These are phyloP conservation scores for Fregata magnificens DNA, from an alignment of 2,113 vertebrate species.

Conservation along the genomic window DNA sequence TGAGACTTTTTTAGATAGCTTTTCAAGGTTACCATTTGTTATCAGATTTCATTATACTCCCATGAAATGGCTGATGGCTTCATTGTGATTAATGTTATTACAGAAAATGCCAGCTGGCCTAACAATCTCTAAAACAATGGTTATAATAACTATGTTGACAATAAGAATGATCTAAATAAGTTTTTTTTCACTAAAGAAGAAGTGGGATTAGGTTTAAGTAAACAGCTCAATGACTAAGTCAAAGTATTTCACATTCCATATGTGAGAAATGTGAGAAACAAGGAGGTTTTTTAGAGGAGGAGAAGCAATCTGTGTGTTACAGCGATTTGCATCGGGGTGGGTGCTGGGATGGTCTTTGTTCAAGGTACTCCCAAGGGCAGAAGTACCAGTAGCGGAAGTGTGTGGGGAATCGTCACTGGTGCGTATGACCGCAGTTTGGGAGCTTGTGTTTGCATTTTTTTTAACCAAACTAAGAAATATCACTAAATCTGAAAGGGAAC, in stretches of 20 bases:
- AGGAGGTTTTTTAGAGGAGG: background rate
- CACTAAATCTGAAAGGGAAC: background rate
- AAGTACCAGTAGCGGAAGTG: background rate
- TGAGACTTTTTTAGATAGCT: background rate
- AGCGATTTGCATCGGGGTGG: accelerated
- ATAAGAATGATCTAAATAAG: background rate
- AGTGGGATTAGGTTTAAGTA: background rate
- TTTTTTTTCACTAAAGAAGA: background rate
- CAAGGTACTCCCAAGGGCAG: background rate
- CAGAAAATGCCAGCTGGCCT: background rate
- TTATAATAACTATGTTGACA: background rate
- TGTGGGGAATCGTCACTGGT: background rate
- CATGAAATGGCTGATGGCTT: background rate
- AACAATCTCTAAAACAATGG: background rate
- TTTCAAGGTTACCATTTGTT: background rate
- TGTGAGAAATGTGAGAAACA: background rate
- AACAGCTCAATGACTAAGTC: background rate
- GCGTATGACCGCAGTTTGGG: background rate
- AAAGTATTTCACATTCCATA: background rate
- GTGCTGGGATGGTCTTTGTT: background rate
- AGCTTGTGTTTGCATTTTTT: background rate
- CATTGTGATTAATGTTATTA: background rate
- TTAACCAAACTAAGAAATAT: background rate
- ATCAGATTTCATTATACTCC: background rate
- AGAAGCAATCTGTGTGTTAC: background rate